Evolutionary conservation across 2,797 vertebrate species (phyloP), one percentile per base, ranked within the genome.

Genomic region (Myotis findleyi): DNA sequence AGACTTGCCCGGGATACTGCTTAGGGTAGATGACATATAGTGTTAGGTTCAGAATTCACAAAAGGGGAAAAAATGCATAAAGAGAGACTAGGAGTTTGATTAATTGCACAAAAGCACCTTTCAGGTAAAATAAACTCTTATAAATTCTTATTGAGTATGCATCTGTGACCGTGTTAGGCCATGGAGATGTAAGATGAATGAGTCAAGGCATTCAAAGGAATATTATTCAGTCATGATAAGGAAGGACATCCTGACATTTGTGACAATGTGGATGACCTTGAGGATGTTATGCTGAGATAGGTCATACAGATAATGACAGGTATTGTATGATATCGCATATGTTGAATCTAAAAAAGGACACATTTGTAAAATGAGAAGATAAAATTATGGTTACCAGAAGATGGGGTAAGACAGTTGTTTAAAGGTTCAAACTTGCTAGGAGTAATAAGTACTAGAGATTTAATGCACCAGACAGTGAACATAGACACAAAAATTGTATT

Each of bases 101-200:
- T 82, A 87, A 75, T 86, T 53, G 18, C 21, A 33, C 9, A 84
- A 81, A 91, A 91, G 38, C 33, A 59, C 6, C 64, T 85, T 38
- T 93, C 57, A 66, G 36, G 53, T 77, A 96, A 89, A 95, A 92
- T 47, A 33, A 62, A n/a, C 36, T 64, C 86, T 86, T 69, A 89
- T 25, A 75, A 82, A 94, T 16, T 38, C 7, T 83, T 89, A 72
- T n/a, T 72, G 44, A 80, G 12, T 80, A 30, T 85, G 7, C 90
- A 69, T 10, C 30, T 33, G 57, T 30, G 17, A 91, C 44, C 38
- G 21, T 68, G 38, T 44, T 73, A 91, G 66, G n/a, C 41, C 20
- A 62, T 49, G 68, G 8, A 13, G 73, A 59, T 90, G 4, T 81
- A 72, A 94, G 30, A 51, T 73, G 41, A 57, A 25, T 62, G 12